These are phyloP conservation scores for Halcyon leucocephala DNA, from an alignment of 2,797 vertebrate genomes.

Conservation along the genomic window DNA sequence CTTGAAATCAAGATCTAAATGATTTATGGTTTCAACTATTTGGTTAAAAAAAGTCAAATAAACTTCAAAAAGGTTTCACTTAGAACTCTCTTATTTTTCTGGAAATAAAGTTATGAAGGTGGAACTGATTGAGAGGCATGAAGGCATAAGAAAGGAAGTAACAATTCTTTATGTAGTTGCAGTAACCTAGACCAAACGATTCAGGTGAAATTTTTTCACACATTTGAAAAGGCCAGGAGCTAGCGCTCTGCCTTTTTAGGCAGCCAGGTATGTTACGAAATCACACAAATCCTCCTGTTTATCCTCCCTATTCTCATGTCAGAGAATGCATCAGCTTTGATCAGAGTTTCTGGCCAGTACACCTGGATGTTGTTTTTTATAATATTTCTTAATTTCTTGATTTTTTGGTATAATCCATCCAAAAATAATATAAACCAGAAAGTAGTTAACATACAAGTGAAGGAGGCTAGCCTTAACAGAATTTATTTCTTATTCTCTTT, in stretches of 20 bases:
- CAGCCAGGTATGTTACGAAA: neutral
- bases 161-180: neutral
- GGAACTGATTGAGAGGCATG: neutral
- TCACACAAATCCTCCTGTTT: neutral
- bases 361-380: neutral
- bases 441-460: neutral
- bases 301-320: neutral
- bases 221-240: neutral
- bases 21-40: neutral
- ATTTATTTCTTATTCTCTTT: neutral
- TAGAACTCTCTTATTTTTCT: neutral
- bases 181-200: neutral
- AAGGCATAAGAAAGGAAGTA: neutral
- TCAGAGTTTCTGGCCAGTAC: neutral
- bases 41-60: neutral
- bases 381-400: neutral
- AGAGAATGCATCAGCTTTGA: neutral
- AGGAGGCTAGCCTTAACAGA: neutral
- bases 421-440: neutral
- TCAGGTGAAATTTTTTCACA: neutral
- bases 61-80: neutral
- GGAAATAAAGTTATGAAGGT: neutral
- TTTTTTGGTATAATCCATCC: neutral
- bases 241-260: neutral
- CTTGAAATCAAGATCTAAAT: neutral